phyloP scores from a whole-genome alignment of 2,797 vertebrate genomes.

The Ciconia nigra region DNA sequence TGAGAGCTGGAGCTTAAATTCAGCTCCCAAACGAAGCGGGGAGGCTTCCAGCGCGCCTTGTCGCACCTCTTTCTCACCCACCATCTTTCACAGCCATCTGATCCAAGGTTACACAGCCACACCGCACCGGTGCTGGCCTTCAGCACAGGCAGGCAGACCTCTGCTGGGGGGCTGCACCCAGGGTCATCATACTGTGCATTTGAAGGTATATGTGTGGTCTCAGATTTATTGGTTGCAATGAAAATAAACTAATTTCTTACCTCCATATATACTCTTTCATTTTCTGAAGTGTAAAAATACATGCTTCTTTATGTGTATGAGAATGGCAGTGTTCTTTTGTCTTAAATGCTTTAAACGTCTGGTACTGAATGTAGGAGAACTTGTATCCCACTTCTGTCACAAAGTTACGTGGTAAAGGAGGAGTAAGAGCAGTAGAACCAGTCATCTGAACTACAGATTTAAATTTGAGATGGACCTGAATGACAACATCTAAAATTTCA shows the following conservation, averaged over 20 bases:
- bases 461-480: background rate
- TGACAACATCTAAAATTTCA: conserved; percentile 3
- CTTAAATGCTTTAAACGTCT: background rate
- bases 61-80: background rate
- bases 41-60: background rate
- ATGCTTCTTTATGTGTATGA: background rate
- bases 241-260: background rate
- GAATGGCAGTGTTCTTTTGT: background rate
- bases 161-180: background rate
- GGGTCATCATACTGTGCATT: background rate
- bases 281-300: background rate
- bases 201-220: background rate
- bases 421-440: background rate
- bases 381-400: background rate
- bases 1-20: background rate
- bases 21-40: background rate
- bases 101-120: background rate
- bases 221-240: background rate
- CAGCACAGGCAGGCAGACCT: background rate
- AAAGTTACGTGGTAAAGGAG: background rate
- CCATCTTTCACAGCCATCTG: background rate
- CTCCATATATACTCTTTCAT: background rate
- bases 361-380: background rate
- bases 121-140: background rate
- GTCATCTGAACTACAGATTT: background rate